phyloP scores from a whole-genome alignment of 2,113 vertebrate species.

The Stegastes partitus region DNA sequence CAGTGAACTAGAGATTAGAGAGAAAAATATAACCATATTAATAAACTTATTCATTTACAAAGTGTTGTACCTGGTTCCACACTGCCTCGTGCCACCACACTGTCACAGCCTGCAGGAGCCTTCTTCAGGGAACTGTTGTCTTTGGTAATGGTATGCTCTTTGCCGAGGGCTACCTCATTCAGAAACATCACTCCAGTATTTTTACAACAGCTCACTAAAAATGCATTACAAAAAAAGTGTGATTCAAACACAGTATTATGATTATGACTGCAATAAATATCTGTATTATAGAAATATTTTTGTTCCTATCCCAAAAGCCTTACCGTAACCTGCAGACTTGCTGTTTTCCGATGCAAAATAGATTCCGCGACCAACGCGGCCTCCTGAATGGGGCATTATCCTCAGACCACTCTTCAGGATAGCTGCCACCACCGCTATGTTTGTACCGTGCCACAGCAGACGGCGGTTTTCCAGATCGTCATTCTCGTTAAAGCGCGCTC shows the following conservation, averaged over 20 bases:
- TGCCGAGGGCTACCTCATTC: slow-evolving; percentile 91
- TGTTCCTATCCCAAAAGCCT: slow-evolving; percentile 27
- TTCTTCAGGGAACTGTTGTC: slow-evolving; percentile 78
- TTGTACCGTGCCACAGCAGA: slow-evolving; percentile 94
- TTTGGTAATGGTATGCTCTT: slow-evolving; percentile 81
- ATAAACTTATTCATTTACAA: background rate
- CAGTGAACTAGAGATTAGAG: background rate
- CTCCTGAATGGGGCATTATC: slow-evolving; percentile 94
- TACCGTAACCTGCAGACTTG: slow-evolving; percentile 91
- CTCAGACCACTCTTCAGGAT: slow-evolving; percentile 93
- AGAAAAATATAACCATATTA: background rate
- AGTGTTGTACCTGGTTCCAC: slow-evolving; percentile 88
- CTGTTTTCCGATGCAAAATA: slow-evolving; percentile 94
- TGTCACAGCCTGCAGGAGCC: slow-evolving; percentile 85
- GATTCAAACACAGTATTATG: background rate
- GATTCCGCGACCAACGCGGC: slow-evolving; percentile 90
- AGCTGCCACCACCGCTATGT: slow-evolving; percentile 89
- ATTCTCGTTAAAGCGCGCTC: slow-evolving; percentile 82
- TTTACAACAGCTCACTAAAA: slow-evolving; percentile 82
- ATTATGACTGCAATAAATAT: background rate
- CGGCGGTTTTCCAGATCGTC: slow-evolving; percentile 86
- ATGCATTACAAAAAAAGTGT: background rate
- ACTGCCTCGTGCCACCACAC: slow-evolving; percentile 88
- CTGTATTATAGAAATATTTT: background rate
- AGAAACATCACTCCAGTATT: slow-evolving; percentile 92